Evolutionary conservation across 2,888 invertebrate genomes (phyloP), one percentile per base, ranked within the genome.

Genomic region (Dichetophora obliterata): DNA sequence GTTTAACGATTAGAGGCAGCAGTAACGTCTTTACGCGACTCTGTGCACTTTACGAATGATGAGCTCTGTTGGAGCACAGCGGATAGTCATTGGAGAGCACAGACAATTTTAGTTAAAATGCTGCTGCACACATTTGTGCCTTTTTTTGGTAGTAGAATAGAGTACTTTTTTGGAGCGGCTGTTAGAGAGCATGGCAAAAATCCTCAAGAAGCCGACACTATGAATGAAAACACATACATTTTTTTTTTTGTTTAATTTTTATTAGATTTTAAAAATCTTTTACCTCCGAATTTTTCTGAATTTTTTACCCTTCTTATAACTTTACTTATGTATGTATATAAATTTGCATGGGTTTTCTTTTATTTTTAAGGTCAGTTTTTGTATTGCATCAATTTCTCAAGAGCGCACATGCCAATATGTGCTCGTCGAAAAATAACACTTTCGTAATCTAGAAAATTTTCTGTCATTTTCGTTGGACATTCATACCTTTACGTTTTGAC

Each of bases 41-140:
- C 69, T 59, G 75, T 72, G 68, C 78, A 78, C 78, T 78, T 77
- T 66, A 74, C 57, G 70, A 80, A 77, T 78, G 80, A 80, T 71
- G 68, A 66, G 31, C 68, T 19, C 19, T 65, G 73, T 72, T 76
- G 65, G 73, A 71, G 54, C 71, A 54, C 76, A 63, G 19, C 31
- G 61, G 70, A 22, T 76, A 75, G 52, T 71, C 65, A 57, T 69
- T 59, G 37, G 52, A 50, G 68, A 68, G 24, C 48, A 24, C 1
- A 59, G 0, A 14, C 22, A 14, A 14, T 11, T 43, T 43, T 11
- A 43, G 3, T 43, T 1, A 14, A 54, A 22, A 19, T 54, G 22
- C 54, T 22, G 54, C 54, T 19, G 9, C 22, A 19, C 11, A 59
- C 27, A 27, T 59, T 59, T 59, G 19, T 59, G 24, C 14, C 14